Conservation (phyloP, 1,140 invertebrate species). For the Brachionus rubens region DNA sequence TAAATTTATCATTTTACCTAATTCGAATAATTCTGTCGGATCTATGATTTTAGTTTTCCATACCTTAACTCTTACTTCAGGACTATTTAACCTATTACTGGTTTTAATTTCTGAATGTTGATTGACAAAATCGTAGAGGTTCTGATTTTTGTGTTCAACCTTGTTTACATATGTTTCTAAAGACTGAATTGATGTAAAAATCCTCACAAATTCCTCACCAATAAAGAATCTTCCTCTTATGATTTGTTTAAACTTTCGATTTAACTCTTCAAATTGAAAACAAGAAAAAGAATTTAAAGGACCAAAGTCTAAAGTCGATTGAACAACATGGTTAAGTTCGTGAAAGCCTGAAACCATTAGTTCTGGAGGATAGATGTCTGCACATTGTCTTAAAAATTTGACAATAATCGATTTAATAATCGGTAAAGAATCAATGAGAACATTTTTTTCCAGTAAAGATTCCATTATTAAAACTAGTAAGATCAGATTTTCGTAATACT, state of each 20-base stretch:
- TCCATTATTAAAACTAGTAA: neutral
- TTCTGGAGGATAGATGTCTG: neutral
- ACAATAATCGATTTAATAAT: neutral
- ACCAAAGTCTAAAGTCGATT: neutral
- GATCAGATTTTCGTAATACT: neutral
- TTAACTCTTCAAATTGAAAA: neutral
- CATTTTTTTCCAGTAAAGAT: neutral
- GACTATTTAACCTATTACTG: neutral
- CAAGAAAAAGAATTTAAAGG: neutral
- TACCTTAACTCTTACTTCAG: neutral
- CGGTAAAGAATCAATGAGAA: neutral
- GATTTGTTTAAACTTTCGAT: neutral
- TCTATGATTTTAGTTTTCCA: too few species aligned
- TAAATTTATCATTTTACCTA: too few species aligned
- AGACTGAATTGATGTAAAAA: neutral
- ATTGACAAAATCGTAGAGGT: neutral
- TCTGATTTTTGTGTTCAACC: neutral
- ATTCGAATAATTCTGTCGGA: too few species aligned
- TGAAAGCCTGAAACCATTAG: neutral
- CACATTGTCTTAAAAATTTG: neutral
- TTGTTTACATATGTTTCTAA: neutral
- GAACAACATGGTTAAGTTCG: neutral
- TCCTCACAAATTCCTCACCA: neutral
- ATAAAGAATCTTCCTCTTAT: neutral
- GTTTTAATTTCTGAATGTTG: neutral